Evolutionary conservation across 2,113 vertebrate species (phyloP), one percentile per base, ranked within the genome.

Genomic region (Heteronetta atricapilla): DNA sequence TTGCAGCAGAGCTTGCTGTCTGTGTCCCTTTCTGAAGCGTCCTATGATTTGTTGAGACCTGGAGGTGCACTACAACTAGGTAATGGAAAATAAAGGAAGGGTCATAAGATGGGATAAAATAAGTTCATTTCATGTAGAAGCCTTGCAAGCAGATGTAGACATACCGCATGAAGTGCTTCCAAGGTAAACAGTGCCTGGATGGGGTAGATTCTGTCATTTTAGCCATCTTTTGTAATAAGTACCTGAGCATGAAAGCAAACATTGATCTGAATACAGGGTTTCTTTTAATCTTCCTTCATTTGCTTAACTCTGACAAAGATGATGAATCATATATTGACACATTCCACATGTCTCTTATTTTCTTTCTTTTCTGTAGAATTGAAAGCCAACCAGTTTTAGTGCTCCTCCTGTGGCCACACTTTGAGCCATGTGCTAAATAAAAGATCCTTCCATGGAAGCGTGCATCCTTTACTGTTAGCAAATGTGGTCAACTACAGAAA

Each of bases 1-100:
- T 31, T 68, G 64, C 52, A 78, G 28, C 74, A 81, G 50, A 29
- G 21, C n/a, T 87, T 40, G 8, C 29, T 59, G 34, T 42, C 46
- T 20, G 10, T 6, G 7, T 21, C 26, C 29, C 13, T 1, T 0
- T 68, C 31, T 6, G 1, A 62, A 0, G 0, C 16, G 56, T 64
- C 34, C 48, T 88, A 9, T 26, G 18, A 12, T 20, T 72, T 31
- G 20, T 29, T 86, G 62, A 60, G 36, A 78, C 13, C 18, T 2
- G 0, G 33, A 75, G 50, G 13, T 28, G 20, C 46, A 28, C 66
- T 36, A 22, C 52, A 26, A 74, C 31, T 1, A 81, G 7, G 4
- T 31, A 21, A 26, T 12, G 11, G 75, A 44, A 52, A 80, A 31
- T n/a, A 77, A 40, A 33, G 11, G 34, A 48, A 29, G 42, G 58